Conservation (phyloP, 2,113 vertebrate genomes). For the Agapornis roseicollis region DNA sequence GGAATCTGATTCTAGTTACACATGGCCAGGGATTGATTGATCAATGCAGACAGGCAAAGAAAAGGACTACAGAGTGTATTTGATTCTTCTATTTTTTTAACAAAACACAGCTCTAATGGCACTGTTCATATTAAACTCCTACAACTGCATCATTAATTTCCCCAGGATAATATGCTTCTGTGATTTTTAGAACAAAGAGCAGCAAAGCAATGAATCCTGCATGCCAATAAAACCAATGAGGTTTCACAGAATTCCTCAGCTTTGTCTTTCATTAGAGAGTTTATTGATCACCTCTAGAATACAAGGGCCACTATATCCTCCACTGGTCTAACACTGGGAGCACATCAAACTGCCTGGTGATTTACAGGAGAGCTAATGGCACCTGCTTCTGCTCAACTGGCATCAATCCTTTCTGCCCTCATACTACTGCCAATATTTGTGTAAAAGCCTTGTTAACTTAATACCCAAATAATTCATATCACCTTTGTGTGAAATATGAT, state of each 20-base stretch:
- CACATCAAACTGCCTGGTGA: not conserved
- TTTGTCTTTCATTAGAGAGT: not conserved
- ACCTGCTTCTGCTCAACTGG: not conserved
- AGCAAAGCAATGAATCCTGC: not conserved
- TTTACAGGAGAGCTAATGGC: not conserved
- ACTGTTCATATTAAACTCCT: not conserved
- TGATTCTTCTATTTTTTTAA: not conserved
- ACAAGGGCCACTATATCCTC: not conserved
- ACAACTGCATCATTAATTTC: not conserved
- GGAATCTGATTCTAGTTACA: not conserved
- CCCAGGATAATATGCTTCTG: not conserved
- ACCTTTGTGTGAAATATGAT: not conserved
- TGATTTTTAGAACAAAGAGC: not conserved
- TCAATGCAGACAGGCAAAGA: not conserved
- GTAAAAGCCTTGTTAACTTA: constrained; percentile 6
- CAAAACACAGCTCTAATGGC: not conserved
- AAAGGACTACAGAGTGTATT: not conserved
- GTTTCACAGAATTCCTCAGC: not conserved
- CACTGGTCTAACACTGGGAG: not conserved
- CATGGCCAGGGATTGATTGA: rapidly evolving
- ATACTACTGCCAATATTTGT: not conserved
- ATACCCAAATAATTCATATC: not conserved
- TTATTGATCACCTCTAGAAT: not conserved
- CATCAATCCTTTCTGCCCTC: not conserved
- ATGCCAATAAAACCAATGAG: not conserved